Conservation (phyloP, 2,888 invertebrate genomes). For the Dendrolimus houi region DNA sequence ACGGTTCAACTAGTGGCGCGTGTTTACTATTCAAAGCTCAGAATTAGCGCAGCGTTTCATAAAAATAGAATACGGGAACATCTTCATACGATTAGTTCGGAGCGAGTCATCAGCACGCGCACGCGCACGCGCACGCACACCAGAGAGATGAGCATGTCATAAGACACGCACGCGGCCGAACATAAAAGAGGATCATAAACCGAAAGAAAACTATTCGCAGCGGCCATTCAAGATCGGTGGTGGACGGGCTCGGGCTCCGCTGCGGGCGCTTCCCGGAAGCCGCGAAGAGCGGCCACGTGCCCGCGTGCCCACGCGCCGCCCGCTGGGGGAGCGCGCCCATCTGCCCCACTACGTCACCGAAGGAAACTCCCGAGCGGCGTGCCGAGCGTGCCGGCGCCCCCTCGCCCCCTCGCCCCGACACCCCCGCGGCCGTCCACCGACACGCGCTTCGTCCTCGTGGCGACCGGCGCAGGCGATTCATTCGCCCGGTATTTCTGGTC, state of each 20-base stretch:
- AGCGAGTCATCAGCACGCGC: not conserved
- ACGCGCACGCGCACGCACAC: not conserved
- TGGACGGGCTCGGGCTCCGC: not conserved
- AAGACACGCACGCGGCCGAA: not conserved
- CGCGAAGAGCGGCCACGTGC: slow-evolving; percentile 3
- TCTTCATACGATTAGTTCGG: not conserved
- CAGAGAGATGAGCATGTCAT: not conserved
- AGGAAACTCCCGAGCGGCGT: slow-evolving; percentile 13
- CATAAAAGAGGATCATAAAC: not conserved
- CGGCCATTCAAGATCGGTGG: not conserved
- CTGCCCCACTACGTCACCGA: not conserved
- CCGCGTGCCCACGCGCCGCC: slow-evolving; percentile 4
- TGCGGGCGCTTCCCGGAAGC: no score
- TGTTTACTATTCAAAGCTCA: no score
- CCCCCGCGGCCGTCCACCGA: slow-evolving; percentile 3
- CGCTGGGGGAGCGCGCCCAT: not conserved
- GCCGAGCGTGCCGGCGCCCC: slow-evolving; percentile 6
- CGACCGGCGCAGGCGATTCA: slow-evolving; percentile 2
- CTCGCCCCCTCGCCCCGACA: slow-evolving; percentile 1
- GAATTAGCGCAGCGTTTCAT: not conserved
- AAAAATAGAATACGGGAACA: not conserved
- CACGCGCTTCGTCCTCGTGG: slow-evolving; percentile 1
- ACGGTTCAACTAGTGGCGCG: no score
- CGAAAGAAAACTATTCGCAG: not conserved
- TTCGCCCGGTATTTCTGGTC: slow-evolving; percentile 1